Percentiles rank a stretch among this genome's conserved stretches.
phyloP scores from a whole-genome alignment of 2,888 invertebrate genomes.

The Perizoma flavofasciatum region DNA sequence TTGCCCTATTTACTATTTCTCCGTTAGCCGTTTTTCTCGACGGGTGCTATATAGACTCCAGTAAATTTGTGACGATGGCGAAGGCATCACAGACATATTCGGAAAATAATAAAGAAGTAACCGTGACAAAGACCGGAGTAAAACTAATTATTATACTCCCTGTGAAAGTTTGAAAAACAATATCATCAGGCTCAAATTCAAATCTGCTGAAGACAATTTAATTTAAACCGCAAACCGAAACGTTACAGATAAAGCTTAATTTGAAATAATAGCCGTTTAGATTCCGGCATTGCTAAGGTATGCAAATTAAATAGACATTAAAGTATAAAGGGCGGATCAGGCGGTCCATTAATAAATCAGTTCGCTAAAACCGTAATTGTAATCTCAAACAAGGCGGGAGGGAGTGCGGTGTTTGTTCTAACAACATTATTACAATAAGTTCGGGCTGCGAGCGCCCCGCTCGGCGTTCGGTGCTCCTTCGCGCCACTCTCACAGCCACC shows the following conservation, averaged over 20 bases:
- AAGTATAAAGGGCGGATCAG: slow-evolving; percentile 82
- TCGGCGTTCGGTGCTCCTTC: slow-evolving; percentile 36
- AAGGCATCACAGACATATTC: too few relatives aligned
- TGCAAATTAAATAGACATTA: slow-evolving; percentile 81
- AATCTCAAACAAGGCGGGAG: slow-evolving; percentile 81
- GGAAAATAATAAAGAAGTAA: too few relatives aligned
- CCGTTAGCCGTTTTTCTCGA: too few relatives aligned
- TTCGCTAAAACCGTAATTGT: slow-evolving; percentile 84
- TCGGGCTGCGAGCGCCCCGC: slow-evolving; percentile 56
- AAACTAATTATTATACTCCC: too few relatives aligned
- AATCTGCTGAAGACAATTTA: slow-evolving; percentile 25
- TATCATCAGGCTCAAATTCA: not conserved
- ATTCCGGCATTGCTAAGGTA: slow-evolving; percentile 42
- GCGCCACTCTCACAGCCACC: slow-evolving; percentile 43
- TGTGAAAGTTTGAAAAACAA: too few relatives aligned
- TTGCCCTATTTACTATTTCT: too few relatives aligned
- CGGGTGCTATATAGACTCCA: too few relatives aligned
- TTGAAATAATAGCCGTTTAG: slow-evolving; percentile 36
- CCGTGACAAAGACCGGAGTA: too few relatives aligned
- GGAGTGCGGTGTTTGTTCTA: slow-evolving; percentile 79
- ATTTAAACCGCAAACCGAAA: slow-evolving; percentile 18
- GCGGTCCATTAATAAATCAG: slow-evolving; percentile 84
- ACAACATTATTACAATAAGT: slow-evolving; percentile 84
- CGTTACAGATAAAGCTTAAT: slow-evolving; percentile 30
- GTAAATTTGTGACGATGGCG: too few relatives aligned